Conservation (phyloP, 2,888 invertebrate species). For the Cephus nigrinus region DNA sequence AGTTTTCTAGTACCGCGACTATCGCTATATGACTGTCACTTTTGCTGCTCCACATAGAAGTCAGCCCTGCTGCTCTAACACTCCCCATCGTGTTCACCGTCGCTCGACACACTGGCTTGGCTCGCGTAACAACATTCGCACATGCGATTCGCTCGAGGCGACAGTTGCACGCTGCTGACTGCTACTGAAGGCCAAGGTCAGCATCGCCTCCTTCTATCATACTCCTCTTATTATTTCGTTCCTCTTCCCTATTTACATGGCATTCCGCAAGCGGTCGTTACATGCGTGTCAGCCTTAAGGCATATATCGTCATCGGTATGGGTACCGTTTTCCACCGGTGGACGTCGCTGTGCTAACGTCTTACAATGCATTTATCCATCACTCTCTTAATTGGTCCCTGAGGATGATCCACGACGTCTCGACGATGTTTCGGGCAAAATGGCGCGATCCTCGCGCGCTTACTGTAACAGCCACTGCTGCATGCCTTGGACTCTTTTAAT, state of each 20-base stretch:
- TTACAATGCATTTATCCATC: not conserved
- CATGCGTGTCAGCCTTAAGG: not conserved
- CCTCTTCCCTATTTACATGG: slow-evolving; percentile 13
- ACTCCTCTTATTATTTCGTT: slow-evolving; percentile 3
- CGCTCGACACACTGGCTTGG: slow-evolving; percentile 23
- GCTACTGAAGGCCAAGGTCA: slow-evolving; percentile 52
- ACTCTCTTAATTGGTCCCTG: not conserved
- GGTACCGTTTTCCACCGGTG: not conserved
- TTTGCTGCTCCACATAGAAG: slow-evolving; percentile 47
- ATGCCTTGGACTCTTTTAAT: slow-evolving; percentile 1
- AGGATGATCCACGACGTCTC: not conserved
- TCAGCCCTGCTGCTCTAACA: not conserved
- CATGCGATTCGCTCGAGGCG: slow-evolving; percentile 45
- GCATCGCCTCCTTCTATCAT: slow-evolving; percentile 5
- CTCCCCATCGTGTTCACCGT: not conserved
- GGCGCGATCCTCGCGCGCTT: not conserved
- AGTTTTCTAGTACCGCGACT: not conserved
- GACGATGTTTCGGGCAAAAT: not conserved
- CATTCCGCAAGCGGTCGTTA: not conserved
- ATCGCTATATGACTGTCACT: slow-evolving; percentile 31
- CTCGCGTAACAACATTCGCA: slow-evolving; percentile 32
- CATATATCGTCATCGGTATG: not conserved
- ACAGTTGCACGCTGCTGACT: slow-evolving; percentile 31
- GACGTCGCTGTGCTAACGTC: not conserved
- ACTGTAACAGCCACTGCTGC: not conserved